Base-by-base conservation (phyloP, 2,113 vertebrate species). In the Mus spicilegus region DNA sequence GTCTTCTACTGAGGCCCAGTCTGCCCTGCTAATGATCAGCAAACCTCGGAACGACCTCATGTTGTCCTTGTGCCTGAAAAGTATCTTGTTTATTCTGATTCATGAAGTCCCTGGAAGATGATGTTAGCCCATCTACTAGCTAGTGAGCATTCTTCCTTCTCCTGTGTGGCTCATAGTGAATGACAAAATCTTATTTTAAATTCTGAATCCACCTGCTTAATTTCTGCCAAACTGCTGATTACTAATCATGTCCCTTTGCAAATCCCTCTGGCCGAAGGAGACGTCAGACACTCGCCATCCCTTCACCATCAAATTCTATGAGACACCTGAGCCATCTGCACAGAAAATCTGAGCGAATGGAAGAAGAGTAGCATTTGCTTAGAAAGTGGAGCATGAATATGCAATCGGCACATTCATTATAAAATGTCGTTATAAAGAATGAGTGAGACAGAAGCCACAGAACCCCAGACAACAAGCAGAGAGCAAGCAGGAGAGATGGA, bases 241-340 rank as follows among this genome's bases (percentile, higher is more conserved):
- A 75, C 88, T 96, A 65, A 94, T 93, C 49, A 76, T 17, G 69
- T 80, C 84, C 56, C 24, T 93, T 54, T 94, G 87, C 90, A 92
- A 95, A 89, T 87, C 51, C 65, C 87, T 93, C 93, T 90, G 84
- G 84, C 84, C 46, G 20, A 30, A 26, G 30, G 11, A 51, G 75
- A 73, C n/a, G 5, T 58, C 86, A 92, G 58, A 86, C 63, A 87
- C 36, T 56, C 51, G 12, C 28, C 89, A 65, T 81, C n/a, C 36
- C 28, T 51, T 58, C 51, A 69, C n/a, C 65, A 72, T 54, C 9
- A 20, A 67, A 81, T 77, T 94, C 85, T 81, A 7, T 69, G 84
- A 88, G 76, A 70, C 96, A 86, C 93, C 95, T 90, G 97, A 95
- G 28, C 78, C 92, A 82, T 73, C 95, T 88, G 80, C 65, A 93